phyloP scores from a whole-genome alignment of 1,140 invertebrate genomes.

The Drosophila sp. region DNA sequence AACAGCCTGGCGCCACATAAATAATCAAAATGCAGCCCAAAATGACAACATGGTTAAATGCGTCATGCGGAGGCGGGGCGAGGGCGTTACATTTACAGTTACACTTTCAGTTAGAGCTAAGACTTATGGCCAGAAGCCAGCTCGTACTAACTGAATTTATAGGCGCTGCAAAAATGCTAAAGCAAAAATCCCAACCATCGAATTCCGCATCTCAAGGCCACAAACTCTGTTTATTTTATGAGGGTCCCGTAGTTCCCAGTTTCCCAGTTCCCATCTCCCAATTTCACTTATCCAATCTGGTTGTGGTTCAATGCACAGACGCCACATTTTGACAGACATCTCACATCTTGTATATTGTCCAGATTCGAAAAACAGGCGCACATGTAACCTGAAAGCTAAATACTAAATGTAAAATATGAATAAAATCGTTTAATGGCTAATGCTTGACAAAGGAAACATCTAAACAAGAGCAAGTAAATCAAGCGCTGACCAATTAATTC shows the following conservation, averaged over 20 bases:
- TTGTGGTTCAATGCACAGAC: slow-evolving; percentile 69
- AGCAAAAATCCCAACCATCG: slow-evolving; percentile 5
- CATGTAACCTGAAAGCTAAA: slow-evolving; percentile 11
- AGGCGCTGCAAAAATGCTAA: slow-evolving; percentile 59
- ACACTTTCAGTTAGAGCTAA: slow-evolving; percentile 14
- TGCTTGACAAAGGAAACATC: slow-evolving; percentile 40
- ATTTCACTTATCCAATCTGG: slow-evolving; percentile 33
- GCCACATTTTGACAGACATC: slow-evolving; percentile 26
- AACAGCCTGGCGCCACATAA: slow-evolving; percentile 77
- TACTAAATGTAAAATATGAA: slow-evolving; percentile 8
- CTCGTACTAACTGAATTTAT: slow-evolving; percentile 50
- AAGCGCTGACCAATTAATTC: slow-evolving; percentile 39
- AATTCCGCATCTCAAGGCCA: slow-evolving; percentile 15
- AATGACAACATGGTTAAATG: slow-evolving; percentile 75
- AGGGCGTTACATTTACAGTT: slow-evolving; percentile 15
- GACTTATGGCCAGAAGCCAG: slow-evolving; percentile 9
- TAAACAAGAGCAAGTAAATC: slow-evolving; percentile 21
- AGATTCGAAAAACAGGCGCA: not conserved
- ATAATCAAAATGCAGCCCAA: slow-evolving; percentile 67
- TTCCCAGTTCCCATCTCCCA: slow-evolving; percentile 12
- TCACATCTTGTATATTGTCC: not conserved
- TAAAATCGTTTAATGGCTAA: slow-evolving; percentile 30
- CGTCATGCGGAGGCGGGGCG: slow-evolving; percentile 37
- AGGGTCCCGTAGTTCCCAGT: too few relatives aligned
- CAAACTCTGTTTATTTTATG: slow-evolving; percentile 8